Percentiles rank a stretch among this genome's conserved stretches.
Conservation (phyloP, 2,797 vertebrate species). For the Labeo calbasu region DNA sequence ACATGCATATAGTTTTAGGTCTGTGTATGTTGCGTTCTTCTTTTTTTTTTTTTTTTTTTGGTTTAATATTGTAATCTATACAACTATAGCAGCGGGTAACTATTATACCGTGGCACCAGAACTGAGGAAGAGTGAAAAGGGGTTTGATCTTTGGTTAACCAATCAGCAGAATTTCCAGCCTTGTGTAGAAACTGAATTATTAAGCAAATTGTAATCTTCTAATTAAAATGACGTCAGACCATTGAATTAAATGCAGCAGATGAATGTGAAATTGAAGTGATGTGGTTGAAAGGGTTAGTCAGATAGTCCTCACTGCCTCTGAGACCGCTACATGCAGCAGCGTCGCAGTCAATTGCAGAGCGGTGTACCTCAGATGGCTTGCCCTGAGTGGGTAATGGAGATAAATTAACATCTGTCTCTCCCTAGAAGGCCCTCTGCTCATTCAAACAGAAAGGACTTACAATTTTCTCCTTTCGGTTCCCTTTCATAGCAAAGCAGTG, state of each 20-base stretch:
- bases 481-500: conserved; percentile 69
- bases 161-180: too few relatives aligned
- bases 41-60: too few relatives aligned
- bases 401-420: conserved; percentile 75
- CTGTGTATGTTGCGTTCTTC: too few relatives aligned
- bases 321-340: conserved; percentile 51
- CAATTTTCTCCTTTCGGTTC: conserved; percentile 61
- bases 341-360: conserved; percentile 58
- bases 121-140: too few relatives aligned
- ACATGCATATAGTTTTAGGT: too few relatives aligned
- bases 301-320: conserved; percentile 43
- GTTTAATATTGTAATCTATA: too few relatives aligned
- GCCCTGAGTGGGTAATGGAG: conserved; percentile 72
- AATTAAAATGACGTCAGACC: conserved; percentile 9
- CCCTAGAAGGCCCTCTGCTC: conserved; percentile 66
- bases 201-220: neutral
- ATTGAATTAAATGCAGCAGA: conserved; percentile 18
- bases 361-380: conserved; percentile 64
- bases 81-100: too few relatives aligned
- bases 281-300: conserved; percentile 3
- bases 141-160: too few relatives aligned
- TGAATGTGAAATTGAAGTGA: conserved; percentile 12
- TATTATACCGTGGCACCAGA: too few relatives aligned
- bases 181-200: too few relatives aligned
- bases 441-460: conserved; percentile 65